These are phyloP conservation scores for Rhodinocichla rosea DNA, from an alignment of 2,113 vertebrate species.

Conservation along the genomic window DNA sequence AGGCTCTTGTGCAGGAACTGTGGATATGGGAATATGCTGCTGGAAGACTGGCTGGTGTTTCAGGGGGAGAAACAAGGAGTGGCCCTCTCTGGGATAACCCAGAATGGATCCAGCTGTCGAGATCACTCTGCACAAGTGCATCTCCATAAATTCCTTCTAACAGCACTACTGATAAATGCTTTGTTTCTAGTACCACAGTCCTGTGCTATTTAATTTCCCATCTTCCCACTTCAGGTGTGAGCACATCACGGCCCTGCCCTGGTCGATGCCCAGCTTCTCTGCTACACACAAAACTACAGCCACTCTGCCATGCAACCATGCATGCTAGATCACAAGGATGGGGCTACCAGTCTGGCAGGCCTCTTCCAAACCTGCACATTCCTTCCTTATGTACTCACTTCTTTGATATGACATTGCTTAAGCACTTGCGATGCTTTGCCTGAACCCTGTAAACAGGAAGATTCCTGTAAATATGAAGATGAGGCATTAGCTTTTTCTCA, in stretches of 20 bases:
- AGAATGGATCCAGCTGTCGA: neutral
- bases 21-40: neutral
- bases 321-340: neutral
- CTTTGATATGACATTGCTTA: neutral
- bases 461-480: neutral
- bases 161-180: neutral
- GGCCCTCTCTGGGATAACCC: neutral
- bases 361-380: neutral
- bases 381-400: neutral
- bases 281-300: neutral
- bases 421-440: neutral
- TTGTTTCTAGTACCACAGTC: neutral
- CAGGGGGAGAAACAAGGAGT: neutral
- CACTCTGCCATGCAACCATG: neutral
- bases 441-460: neutral
- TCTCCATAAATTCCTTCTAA: neutral
- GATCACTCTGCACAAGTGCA: neutral
- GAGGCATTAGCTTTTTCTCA: neutral
- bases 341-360: neutral
- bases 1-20: neutral
- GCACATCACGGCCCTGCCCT: neutral
- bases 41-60: neutral
- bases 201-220: neutral
- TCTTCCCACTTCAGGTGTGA: neutral
- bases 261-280: fast-evolving